phyloP scores from a whole-genome alignment of 2,797 vertebrate species.

The Harpagifer antarcticus region DNA sequence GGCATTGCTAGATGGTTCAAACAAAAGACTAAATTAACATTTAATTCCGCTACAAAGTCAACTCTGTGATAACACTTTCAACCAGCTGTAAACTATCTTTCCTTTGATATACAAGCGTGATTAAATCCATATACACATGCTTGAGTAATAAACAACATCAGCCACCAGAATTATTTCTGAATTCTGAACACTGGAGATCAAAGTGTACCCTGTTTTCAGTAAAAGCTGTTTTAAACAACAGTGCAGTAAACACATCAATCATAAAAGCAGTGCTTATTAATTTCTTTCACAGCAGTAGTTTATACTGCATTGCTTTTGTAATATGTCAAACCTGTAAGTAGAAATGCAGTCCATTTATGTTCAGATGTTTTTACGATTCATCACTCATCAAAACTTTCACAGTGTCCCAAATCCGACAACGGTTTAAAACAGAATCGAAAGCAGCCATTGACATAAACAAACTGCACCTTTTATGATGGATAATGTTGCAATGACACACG shows the following conservation, averaged over 20 bases:
- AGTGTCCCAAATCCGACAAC: conserved; percentile 42
- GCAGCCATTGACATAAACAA: conserved; percentile 57
- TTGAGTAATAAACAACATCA: conserved; percentile 43
- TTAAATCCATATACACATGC: conserved; percentile 50
- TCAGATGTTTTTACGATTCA: conserved; percentile 31
- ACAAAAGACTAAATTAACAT: conserved; percentile 40
- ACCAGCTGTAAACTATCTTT: conserved; percentile 38
- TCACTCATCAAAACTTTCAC: conserved; percentile 63
- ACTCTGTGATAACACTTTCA: conserved; percentile 36
- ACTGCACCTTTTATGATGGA: conserved; percentile 64
- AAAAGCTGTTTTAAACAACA: conserved; percentile 57
- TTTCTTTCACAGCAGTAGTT: conserved; percentile 35
- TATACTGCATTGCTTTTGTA: conserved; percentile 34
- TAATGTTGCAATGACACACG: conserved; percentile 53
- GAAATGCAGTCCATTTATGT: conserved; percentile 27
- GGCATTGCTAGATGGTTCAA: conserved; percentile 5
- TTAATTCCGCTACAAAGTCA: conserved; percentile 26
- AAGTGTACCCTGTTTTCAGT: conserved; percentile 40
- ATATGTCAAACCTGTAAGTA: conserved; percentile 42
- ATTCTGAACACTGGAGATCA: conserved; percentile 46
- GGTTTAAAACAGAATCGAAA: conserved; percentile 39
- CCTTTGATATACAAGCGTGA: conserved; percentile 38
- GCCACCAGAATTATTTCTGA: conserved; percentile 35
- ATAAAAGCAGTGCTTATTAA: conserved; percentile 53
- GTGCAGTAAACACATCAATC: conserved; percentile 71